Conservation (phyloP, 2,113 vertebrate genomes). For the Brachyhypopomus gauderio region DNA sequence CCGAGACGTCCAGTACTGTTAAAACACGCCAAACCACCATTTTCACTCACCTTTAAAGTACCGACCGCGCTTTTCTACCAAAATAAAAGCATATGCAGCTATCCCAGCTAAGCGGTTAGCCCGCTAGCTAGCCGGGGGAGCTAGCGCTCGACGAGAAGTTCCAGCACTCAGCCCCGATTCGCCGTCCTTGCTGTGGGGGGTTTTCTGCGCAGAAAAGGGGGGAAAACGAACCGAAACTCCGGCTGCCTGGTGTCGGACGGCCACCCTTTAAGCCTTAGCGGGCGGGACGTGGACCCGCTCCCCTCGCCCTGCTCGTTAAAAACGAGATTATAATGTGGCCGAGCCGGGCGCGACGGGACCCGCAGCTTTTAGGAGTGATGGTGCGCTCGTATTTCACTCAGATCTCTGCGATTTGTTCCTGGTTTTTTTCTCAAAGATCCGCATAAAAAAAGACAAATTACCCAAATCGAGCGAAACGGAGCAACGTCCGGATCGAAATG, state of each 20-base stretch:
- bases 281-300: too few species aligned
- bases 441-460: neutral
- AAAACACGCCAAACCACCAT: rapidly evolving
- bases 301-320: too few species aligned
- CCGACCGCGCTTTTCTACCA: neutral
- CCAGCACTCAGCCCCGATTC: neutral
- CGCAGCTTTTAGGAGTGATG: too few species aligned
- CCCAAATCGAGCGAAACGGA: neutral
- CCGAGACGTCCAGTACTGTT: neutral
- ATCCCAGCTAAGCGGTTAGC: too few species aligned
- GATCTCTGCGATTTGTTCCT: too few species aligned
- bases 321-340: too few species aligned
- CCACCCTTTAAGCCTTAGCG: neutral
- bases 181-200: neutral
- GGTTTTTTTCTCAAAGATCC: neutral
- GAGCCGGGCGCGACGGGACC: too few species aligned
- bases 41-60: neutral
- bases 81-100: too few species aligned
- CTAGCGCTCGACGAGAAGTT: neutral
- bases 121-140: neutral
- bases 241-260: too few species aligned
- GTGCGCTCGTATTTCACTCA: too few species aligned
- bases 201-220: neutral
- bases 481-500: too few species aligned
- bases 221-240: too few species aligned